These are phyloP conservation scores for Epinephelus moara DNA, from an alignment of 2,113 vertebrate genomes.

Conservation along the genomic window DNA sequence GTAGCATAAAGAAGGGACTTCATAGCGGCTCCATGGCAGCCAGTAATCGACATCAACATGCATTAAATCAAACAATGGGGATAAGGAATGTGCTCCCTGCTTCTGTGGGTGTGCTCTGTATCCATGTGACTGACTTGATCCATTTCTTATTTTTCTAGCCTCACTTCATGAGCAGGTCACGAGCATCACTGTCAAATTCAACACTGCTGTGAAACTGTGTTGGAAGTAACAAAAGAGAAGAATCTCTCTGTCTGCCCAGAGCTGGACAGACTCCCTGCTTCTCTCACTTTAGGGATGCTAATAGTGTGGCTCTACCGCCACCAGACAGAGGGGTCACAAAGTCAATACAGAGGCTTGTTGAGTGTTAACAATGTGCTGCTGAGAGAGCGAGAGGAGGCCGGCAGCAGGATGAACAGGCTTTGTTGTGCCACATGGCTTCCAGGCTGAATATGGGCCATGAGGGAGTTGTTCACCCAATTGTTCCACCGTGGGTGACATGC, in stretches of 20 bases:
- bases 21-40: too few relatives aligned
- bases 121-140: neutral
- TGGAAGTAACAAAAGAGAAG: neutral
- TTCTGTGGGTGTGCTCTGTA: neutral
- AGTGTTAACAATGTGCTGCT: constrained; percentile 88
- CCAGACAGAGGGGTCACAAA: constrained; percentile 85
- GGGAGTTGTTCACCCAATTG: constrained; percentile 89
- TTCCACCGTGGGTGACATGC: constrained; percentile 82
- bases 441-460: constrained; percentile 87
- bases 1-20: too few relatives aligned
- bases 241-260: constrained; percentile 85
- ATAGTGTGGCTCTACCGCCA: constrained; percentile 86
- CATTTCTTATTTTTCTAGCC: neutral
- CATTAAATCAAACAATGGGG: neutral
- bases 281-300: constrained; percentile 80
- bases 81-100: neutral
- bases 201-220: neutral
- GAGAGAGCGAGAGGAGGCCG: constrained; percentile 52
- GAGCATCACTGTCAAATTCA: neutral
- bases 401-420: constrained; percentile 78
- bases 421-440: constrained; percentile 90
- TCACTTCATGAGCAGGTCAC: neutral
- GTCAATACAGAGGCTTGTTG: constrained; percentile 87
- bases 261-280: constrained; percentile 9
- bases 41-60: neutral